A percentile compares a stretch with the other conserved stretches of the same genome.
These are phyloP conservation scores for Thomomys bottae DNA, from an alignment of 2,113 vertebrate species.

Conservation along the genomic window DNA sequence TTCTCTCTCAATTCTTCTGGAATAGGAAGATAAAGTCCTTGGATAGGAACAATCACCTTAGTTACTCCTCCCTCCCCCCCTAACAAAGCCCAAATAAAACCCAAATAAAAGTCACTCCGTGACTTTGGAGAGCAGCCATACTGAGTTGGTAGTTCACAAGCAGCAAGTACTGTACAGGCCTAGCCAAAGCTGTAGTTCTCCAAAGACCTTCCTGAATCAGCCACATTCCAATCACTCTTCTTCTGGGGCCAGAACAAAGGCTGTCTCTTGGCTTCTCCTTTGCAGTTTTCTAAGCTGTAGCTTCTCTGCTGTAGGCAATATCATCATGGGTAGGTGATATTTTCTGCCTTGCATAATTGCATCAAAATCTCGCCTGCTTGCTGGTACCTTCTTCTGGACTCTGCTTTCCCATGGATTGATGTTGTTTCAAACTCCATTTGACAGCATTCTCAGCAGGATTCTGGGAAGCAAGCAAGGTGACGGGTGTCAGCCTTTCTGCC, in stretches of 20 bases:
- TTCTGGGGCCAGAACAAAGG: background rate
- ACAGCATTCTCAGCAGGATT: background rate
- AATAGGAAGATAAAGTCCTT: background rate
- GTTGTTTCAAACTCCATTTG: background rate
- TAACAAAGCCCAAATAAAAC: background rate
- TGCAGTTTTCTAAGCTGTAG: background rate
- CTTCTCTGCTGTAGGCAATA: background rate
- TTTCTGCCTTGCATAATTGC: background rate
- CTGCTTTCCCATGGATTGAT: background rate
- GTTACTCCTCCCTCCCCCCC: background rate
- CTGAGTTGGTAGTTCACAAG: background rate
- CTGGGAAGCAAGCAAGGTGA: background rate
- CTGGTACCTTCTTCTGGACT: background rate
- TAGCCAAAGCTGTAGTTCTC: background rate
- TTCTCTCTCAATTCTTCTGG: background rate
- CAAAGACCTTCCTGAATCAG: background rate
- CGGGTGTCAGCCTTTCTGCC: background rate
- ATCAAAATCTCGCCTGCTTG: background rate
- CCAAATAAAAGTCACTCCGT: background rate
- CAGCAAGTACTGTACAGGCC: too few species aligned
- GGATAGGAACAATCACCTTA: background rate
- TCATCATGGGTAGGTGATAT: background rate
- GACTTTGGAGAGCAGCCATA: background rate
- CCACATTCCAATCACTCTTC: background rate
- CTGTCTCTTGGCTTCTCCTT: background rate